These are phyloP conservation scores for Otis tarda DNA, from an alignment of 2,113 vertebrate genomes.

Conservation along the genomic window DNA sequence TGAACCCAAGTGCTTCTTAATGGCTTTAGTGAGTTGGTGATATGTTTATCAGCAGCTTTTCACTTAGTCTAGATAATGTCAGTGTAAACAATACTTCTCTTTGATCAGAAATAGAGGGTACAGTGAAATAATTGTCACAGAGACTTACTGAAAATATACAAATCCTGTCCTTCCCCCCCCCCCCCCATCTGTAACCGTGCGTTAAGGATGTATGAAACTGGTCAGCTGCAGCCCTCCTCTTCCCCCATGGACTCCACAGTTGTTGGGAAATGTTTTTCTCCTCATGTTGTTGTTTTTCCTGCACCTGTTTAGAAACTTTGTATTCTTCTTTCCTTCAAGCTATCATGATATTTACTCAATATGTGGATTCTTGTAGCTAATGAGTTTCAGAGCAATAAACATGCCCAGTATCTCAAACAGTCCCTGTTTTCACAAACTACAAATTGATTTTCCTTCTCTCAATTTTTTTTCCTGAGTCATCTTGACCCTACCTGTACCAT, in stretches of 20 bases:
- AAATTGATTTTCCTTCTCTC: background rate
- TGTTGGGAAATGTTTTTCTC: background rate
- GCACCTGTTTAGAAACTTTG: background rate
- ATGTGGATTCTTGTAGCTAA: background rate
- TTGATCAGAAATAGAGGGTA: background rate
- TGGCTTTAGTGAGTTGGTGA: background rate
- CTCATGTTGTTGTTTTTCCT: fast-evolving
- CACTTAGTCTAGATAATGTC: background rate
- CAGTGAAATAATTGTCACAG: background rate
- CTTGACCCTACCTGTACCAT: background rate
- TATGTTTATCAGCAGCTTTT: background rate
- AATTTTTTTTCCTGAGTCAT: fast-evolving
- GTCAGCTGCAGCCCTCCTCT: background rate
- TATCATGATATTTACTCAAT: background rate
- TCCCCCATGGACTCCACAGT: fast-evolving
- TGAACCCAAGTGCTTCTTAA: background rate
- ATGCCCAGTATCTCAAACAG: background rate
- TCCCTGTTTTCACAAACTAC: background rate
- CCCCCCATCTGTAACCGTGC: fast-evolving
- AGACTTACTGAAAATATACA: background rate
- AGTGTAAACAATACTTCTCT: background rate
- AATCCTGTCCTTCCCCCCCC: background rate
- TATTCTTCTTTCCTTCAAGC: background rate
- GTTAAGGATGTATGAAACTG: fast-evolving
- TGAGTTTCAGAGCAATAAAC: background rate